Percentiles rank a stretch among this genome's conserved stretches.
These are phyloP conservation scores for Scolopax mira DNA, from an alignment of 2,113 vertebrate genomes.

Conservation along the genomic window DNA sequence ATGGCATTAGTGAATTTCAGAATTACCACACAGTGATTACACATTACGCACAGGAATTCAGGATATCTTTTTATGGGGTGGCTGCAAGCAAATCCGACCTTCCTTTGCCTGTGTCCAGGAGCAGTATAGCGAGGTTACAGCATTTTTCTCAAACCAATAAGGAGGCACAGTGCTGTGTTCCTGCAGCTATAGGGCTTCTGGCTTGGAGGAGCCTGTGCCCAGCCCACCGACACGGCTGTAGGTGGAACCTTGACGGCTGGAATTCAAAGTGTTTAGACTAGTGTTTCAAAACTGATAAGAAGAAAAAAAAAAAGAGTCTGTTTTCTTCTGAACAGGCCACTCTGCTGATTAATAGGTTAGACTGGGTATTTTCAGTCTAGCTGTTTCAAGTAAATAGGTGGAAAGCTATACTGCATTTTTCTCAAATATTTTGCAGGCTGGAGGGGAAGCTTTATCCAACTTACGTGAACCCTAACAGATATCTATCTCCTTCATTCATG, in stretches of 20 bases:
- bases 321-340: neutral
- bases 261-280: conserved; percentile 47
- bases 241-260: neutral
- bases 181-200: neutral
- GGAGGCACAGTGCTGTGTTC: accelerated
- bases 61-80: neutral
- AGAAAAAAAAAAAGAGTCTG: neutral
- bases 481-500: neutral
- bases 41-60: neutral
- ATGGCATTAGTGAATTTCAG: neutral
- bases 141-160: neutral
- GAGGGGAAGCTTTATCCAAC: neutral
- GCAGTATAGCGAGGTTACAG: neutral
- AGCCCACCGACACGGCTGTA: neutral
- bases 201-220: accelerated
- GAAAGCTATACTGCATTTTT: neutral
- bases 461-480: neutral
- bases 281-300: conserved; percentile 19
- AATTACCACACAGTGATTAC: neutral
- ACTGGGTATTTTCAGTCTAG: conserved; percentile 1
- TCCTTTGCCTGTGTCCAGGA: neutral
- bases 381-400: neutral
- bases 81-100: neutral
- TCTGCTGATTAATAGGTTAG: conserved; percentile 10
- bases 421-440: neutral